phyloP scores from a whole-genome alignment of 2,797 vertebrate genomes.

The Clarias platycephalus region DNA sequence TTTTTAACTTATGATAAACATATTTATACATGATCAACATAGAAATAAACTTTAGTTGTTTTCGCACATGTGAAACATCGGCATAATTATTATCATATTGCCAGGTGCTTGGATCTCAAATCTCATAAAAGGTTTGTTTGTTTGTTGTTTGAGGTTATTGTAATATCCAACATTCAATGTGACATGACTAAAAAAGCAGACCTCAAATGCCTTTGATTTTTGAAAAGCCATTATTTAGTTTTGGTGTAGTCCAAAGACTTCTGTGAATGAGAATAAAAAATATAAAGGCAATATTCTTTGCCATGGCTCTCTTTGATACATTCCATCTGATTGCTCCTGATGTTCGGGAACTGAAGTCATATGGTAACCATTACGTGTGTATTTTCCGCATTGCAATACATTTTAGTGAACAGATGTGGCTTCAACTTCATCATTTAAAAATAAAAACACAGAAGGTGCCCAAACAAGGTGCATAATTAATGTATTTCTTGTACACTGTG shows the following conservation, averaged over 20 bases:
- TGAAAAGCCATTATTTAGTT: slow-evolving; percentile 7
- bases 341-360: slow-evolving; percentile 45
- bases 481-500: background rate
- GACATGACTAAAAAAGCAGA: background rate
- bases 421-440: slow-evolving; percentile 47
- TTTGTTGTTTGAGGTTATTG: background rate
- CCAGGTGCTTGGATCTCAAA: background rate
- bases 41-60: background rate
- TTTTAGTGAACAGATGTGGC: slow-evolving; percentile 44
- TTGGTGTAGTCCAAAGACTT: background rate
- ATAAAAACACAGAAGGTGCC: slow-evolving; percentile 49
- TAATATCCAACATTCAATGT: background rate
- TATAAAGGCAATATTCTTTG: slow-evolving; percentile 34
- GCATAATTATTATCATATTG: background rate
- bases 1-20: background rate
- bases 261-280: slow-evolving; percentile 13
- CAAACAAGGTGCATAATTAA: background rate
- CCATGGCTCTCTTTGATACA: slow-evolving; percentile 29
- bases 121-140: background rate
- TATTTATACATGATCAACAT: background rate
- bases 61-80: background rate
- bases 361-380: slow-evolving; percentile 58
- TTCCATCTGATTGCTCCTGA: slow-evolving; percentile 25
- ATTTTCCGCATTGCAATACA: slow-evolving; percentile 51
- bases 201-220: background rate